phyloP scores from a whole-genome alignment of 2,888 invertebrate genomes.

The Synergus laeviventris region DNA sequence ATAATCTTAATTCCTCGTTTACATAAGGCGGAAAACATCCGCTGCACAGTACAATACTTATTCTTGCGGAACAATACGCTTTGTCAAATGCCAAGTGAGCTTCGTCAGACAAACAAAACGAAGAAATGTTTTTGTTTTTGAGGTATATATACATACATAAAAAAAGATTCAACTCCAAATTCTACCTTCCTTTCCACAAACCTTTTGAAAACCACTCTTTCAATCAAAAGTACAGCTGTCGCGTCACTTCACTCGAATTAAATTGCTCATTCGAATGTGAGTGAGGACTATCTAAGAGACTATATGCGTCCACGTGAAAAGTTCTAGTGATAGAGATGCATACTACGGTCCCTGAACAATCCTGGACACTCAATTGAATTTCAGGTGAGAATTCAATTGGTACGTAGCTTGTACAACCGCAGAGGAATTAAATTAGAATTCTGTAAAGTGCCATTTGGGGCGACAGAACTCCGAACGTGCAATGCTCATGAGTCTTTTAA shows the following conservation, averaged over 20 bases:
- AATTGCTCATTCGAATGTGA: neutral
- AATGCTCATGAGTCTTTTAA: neutral
- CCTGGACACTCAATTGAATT: constrained; percentile 61
- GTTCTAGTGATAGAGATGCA: constrained; percentile 53
- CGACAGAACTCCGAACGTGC: neutral
- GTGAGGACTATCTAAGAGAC: constrained; percentile 31
- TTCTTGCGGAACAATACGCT: neutral
- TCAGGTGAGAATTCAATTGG: constrained; percentile 64
- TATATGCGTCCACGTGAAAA: constrained; percentile 44
- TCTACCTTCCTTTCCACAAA: neutral
- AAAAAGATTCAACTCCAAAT: neutral
- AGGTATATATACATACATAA: no score
- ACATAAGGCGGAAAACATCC: constrained; percentile 18
- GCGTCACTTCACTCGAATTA: neutral
- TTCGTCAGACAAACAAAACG: neutral
- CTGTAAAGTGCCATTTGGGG: constrained; percentile 34
- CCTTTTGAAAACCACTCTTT: neutral
- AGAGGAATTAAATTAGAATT: constrained; percentile 62
- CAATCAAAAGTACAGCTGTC: neutral
- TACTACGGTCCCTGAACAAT: constrained; percentile 47
- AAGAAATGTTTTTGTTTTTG: no score
- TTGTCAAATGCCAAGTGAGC: constrained; percentile 11
- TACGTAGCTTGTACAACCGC: constrained; percentile 50
- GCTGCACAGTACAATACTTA: neutral
- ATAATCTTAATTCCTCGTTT: constrained; percentile 11